Evolutionary conservation across 2,113 vertebrate genomes (phyloP).

Genomic region (Picathartes gymnocephalus): DNA sequence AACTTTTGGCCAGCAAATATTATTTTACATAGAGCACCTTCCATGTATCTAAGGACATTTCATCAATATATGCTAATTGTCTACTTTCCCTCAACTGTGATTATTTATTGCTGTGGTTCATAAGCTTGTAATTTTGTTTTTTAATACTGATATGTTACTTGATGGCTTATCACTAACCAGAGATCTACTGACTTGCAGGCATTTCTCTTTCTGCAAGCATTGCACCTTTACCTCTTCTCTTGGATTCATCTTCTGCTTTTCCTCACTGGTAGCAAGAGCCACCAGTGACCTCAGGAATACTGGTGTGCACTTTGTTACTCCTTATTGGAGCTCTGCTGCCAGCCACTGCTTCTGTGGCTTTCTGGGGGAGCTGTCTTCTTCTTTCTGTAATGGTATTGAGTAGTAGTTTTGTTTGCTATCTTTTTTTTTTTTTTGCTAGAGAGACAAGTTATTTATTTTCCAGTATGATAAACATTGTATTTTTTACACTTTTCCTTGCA

Average conservation of each 20-base stretch:
- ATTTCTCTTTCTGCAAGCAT: not conserved
- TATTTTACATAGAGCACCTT: not conserved
- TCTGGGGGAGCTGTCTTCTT: not conserved
- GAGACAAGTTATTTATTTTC: not conserved
- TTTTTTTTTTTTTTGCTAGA: not conserved
- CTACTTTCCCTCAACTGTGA: not conserved
- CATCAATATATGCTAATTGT: not conserved
- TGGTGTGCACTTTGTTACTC: not conserved
- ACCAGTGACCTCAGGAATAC: not conserved
- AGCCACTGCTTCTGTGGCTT: not conserved
- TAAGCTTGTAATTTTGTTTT: not conserved
- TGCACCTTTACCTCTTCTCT: not conserved
- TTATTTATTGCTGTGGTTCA: not conserved
- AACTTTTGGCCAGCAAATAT: not conserved
- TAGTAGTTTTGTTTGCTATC: not conserved
- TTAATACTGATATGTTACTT: not conserved
- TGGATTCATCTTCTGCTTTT: not conserved
- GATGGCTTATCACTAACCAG: not conserved
- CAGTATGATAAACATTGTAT: not conserved
- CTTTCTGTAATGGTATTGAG: not conserved
- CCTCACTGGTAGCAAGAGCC: not conserved
- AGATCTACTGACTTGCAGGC: not conserved
- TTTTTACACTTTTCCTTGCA: not conserved
- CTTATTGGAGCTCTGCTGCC: not conserved
- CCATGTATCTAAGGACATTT: not conserved